These are phyloP conservation scores for Diloba caeruleocephala DNA, from an alignment of 2,888 invertebrate species.

Conservation along the genomic window DNA sequence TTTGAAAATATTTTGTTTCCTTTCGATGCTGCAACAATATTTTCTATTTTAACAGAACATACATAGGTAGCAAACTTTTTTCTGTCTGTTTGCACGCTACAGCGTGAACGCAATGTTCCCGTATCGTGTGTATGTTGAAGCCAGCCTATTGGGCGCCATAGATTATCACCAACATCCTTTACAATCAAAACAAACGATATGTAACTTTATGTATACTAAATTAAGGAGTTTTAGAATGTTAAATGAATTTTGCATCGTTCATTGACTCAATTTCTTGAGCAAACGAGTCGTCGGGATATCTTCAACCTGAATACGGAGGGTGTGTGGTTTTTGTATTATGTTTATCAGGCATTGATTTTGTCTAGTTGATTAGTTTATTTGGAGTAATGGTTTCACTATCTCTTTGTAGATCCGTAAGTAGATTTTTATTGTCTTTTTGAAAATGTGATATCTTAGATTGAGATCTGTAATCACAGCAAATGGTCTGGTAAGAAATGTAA, in stretches of 20 bases:
- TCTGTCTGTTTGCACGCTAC: conserved; percentile 60
- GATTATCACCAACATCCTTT: conserved; percentile 21
- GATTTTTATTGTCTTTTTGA: background rate
- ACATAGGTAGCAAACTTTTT: conserved; percentile 33
- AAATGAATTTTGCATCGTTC: conserved; percentile 49
- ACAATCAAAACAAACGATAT: conserved; percentile 3
- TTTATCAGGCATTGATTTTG: conserved; percentile 49
- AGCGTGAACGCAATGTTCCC: conserved; percentile 60
- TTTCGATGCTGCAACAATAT: conserved; percentile 17
- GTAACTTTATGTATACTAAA: background rate
- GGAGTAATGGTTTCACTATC: background rate
- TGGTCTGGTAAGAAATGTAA: too few relatives aligned
- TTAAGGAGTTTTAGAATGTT: conserved; percentile 9
- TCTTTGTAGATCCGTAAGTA: background rate
- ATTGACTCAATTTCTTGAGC: conserved; percentile 70
- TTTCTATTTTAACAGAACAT: conserved; percentile 10
- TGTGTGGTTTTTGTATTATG: conserved; percentile 59
- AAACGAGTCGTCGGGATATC: conserved; percentile 61
- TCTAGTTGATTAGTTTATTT: conserved; percentile 41
- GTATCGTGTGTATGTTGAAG: conserved; percentile 56
- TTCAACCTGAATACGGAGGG: conserved; percentile 34
- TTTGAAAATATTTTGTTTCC: too few relatives aligned
- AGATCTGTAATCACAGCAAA: too few relatives aligned
- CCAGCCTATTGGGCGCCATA: conserved; percentile 66
- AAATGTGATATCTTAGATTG: background rate